Base-by-base conservation (phyloP, 2,797 vertebrate genomes). In the Molossus molossus region DNA sequence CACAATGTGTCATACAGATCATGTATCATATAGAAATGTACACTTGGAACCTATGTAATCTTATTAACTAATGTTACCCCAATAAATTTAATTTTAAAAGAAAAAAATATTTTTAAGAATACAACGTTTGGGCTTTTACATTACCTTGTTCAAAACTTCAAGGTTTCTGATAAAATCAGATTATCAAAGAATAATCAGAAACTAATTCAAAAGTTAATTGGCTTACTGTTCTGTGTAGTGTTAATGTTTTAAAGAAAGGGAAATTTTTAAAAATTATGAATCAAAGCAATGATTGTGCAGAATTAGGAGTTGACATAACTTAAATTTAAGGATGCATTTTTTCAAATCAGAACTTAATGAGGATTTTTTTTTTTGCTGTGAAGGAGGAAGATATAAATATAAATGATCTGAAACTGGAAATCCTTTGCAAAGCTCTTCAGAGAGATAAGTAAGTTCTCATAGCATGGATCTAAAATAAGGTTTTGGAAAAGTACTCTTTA, bases 351-450 rank as follows among this genome's bases (percentile, higher is more conserved):
- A 6, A 45, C 58, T 92, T 93, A 96, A 90, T 87, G 9, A 72
- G 9, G 3, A 23, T 93, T 23, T 97, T 93, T 97, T 80, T 86
- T 77, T 72, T 50, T 97, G 33, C 82, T 96, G 5, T 97, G 48
- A 97, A 99, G 98, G 98, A 99, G 98, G 99, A 99, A 57, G 98
- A 97, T 4, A 98, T 99, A 87, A 98, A 99, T 97, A 97, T 98
- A 81, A 98, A 99, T 23, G 94, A 98, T 17, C 98, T 99, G 65
- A 99, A 99, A 96, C 98, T 99, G 96, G 99, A 99, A 97, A 99
- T 99, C 98, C 98, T 99, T 58, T 99, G 99, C 97, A 99, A 98
- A 98, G 99, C 99, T 25, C 98, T 99, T 53, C 98, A 97, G 95
- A 99, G 99, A 98, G 99, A 99, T 83, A 98, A 99, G 99, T 99